phyloP scores from a whole-genome alignment of 2,797 vertebrate species.

The Anisognathus igniventris region DNA sequence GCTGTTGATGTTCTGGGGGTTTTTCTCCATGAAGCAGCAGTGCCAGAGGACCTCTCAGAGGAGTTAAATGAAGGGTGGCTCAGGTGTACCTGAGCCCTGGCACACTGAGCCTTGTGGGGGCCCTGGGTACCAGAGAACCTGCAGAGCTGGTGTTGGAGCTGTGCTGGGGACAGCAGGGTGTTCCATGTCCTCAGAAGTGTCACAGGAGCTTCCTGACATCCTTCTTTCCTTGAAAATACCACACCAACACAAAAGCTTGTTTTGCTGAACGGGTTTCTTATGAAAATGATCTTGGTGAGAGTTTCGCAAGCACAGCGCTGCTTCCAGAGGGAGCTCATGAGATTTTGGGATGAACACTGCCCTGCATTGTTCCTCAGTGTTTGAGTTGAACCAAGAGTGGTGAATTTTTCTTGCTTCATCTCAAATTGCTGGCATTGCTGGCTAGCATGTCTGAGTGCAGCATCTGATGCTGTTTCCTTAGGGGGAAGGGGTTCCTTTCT shows the following conservation, averaged over 20 bases:
- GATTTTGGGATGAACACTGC: background rate
- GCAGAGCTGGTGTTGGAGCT: background rate
- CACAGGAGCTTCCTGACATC: background rate
- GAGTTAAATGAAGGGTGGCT: background rate
- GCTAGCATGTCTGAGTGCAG: background rate
- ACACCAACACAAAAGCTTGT: background rate
- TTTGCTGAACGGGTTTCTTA: background rate
- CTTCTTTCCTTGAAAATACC: background rate
- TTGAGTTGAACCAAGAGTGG: background rate
- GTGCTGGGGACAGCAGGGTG: background rate
- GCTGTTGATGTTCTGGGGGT: fast-evolving
- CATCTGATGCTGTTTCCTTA: background rate
- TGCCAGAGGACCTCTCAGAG: background rate
- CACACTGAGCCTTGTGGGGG: background rate
- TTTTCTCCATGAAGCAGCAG: background rate
- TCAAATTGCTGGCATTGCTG: background rate
- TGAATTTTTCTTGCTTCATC: background rate
- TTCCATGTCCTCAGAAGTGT: background rate
- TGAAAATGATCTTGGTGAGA: background rate
- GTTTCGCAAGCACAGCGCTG: fast-evolving
- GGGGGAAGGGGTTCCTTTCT: background rate
- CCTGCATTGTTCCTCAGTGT: background rate
- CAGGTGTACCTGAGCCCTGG: background rate
- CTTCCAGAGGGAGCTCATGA: background rate
- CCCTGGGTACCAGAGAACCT: fast-evolving